These are phyloP conservation scores for Strigamia transsilvanica DNA, from an alignment of 2,888 invertebrate species.

Conservation along the genomic window DNA sequence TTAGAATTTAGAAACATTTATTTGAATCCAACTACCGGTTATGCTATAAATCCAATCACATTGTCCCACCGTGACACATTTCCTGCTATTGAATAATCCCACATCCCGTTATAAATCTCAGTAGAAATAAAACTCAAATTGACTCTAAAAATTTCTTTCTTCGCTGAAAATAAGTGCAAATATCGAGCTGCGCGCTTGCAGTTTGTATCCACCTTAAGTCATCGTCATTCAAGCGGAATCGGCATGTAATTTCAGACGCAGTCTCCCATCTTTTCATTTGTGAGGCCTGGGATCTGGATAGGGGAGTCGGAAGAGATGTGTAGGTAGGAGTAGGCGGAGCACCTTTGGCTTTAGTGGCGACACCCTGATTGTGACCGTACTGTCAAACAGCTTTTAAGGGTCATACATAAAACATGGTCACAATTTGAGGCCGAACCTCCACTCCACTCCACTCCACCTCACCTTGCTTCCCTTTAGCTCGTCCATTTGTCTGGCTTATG, in stretches of 20 bases:
- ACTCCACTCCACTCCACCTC: neutral
- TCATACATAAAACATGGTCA: conserved; percentile 42
- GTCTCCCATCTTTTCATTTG: conserved; percentile 12
- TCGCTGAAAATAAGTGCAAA: too few relatives aligned
- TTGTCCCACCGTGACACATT: neutral
- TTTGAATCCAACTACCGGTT: too few relatives aligned
- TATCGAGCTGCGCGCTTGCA: neutral
- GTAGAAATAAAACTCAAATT: neutral
- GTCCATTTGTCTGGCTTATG: conserved; percentile 52
- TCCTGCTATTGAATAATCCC: neutral
- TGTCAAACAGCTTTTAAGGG: conserved; percentile 49
- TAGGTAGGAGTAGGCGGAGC: neutral
- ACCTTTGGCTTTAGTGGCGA: conserved; percentile 23
- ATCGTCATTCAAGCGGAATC: neutral
- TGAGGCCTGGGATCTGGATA: neutral
- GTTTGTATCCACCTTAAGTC: neutral
- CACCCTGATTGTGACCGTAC: conserved; percentile 48
- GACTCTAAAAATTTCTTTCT: neutral
- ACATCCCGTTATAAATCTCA: neutral
- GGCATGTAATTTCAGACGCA: conserved; percentile 14
- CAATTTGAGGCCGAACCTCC: neutral
- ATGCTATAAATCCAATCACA: neutral
- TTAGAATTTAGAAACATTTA: too few relatives aligned
- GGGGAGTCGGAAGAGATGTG: neutral
- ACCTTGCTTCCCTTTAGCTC: conserved; percentile 23